Percentiles rank a stretch among this genome's conserved stretches.
Evolutionary conservation across 2,888 invertebrate species (phyloP).

Genomic region (Ptychoptera albimana): DNA sequence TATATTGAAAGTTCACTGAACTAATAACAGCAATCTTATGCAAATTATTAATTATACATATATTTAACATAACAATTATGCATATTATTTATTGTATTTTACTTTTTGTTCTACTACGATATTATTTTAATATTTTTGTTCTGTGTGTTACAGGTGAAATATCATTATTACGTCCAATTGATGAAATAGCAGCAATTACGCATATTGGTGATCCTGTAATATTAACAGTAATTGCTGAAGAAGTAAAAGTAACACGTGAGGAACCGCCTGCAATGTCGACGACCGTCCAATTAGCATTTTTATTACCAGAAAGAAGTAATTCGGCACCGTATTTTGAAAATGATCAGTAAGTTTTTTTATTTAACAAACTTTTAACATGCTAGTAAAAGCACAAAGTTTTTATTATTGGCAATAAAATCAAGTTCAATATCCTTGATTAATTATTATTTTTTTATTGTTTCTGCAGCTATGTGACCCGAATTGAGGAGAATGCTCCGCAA

Average conservation of each 20-base stretch:
- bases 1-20: no score
- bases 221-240: slow-evolving; percentile 72
- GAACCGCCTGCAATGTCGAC: slow-evolving; percentile 67
- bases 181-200: slow-evolving; percentile 63
- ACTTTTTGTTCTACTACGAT: neutral
- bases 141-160: slow-evolving; percentile 42
- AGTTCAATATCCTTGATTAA: neutral
- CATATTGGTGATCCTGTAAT: slow-evolving; percentile 72
- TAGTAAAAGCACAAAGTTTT: neutral
- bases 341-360: slow-evolving; percentile 43
- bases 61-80: neutral
- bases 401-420: slow-evolving; percentile 1
- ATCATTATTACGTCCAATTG: slow-evolving; percentile 50
- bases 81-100: slow-evolving; percentile 1
- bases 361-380: slow-evolving; percentile 24
- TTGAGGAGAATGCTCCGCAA: slow-evolving; percentile 68
- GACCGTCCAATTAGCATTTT: slow-evolving; percentile 67
- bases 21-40: no score
- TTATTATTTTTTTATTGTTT: slow-evolving; percentile 4
- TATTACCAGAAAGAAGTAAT: slow-evolving; percentile 60
- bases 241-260: slow-evolving; percentile 54
- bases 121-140: neutral
- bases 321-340: slow-evolving; percentile 66
- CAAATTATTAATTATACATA: no score
- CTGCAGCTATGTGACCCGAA: slow-evolving; percentile 53